Conservation (phyloP, 2,888 invertebrate species). For the Limenitis camilla region DNA sequence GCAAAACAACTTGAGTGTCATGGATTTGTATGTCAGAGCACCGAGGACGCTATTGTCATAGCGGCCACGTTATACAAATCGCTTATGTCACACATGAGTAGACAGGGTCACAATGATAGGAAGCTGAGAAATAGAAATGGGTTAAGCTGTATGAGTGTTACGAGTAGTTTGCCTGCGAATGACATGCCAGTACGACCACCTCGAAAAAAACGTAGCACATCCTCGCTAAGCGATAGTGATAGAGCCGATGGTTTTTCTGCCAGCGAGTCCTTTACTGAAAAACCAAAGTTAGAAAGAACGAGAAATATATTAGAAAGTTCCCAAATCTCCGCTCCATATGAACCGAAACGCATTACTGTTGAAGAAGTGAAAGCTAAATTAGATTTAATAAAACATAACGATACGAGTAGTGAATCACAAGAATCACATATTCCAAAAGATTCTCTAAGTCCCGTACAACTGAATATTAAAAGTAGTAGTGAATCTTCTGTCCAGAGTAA, state of each 20-base stretch:
- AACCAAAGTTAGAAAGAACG: conserved; percentile 67
- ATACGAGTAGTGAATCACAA: conserved; percentile 68
- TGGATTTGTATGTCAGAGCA: conserved; percentile 91
- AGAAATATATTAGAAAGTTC: conserved; percentile 67
- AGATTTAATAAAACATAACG: conserved; percentile 61
- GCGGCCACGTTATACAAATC: conserved; percentile 94
- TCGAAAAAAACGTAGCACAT: conserved; percentile 81
- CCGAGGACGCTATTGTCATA: conserved; percentile 93
- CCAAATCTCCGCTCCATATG: conserved; percentile 35
- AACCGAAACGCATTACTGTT: conserved; percentile 62
- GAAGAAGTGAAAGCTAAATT: conserved; percentile 76
- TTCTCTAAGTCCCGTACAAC: conserved; percentile 33
- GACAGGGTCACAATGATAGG: conserved; percentile 67
- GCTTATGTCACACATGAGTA: conserved; percentile 86
- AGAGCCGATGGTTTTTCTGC: conserved; percentile 69
- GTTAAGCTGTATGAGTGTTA: conserved; percentile 83
- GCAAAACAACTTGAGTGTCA: conserved; percentile 90
- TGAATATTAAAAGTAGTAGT: conserved; percentile 45
- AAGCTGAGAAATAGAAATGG: conserved; percentile 82
- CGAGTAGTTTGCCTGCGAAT: conserved; percentile 74
- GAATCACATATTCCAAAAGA: conserved; percentile 53
- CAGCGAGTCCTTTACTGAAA: conserved; percentile 63
- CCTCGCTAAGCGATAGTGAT: conserved; percentile 77
- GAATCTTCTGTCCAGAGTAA: conserved; percentile 67
- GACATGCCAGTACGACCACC: conserved; percentile 81